Evolutionary conservation across 2,888 invertebrate genomes (phyloP).

Genomic region (Eudemis profundana): DNA sequence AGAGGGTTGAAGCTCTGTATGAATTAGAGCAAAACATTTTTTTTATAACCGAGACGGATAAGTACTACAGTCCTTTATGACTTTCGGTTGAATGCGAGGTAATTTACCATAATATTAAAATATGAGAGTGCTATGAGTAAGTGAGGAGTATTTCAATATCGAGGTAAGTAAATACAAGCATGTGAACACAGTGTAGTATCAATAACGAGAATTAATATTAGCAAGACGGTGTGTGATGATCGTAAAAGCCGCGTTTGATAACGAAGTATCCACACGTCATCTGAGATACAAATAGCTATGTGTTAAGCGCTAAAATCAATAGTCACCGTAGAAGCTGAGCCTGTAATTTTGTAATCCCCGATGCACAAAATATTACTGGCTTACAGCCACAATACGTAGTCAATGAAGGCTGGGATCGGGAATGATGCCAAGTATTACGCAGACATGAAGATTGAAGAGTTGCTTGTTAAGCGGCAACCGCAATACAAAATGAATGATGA

Average conservation of each 20-base stretch:
- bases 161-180: conserved; percentile 9
- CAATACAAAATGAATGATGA: conserved; percentile 57
- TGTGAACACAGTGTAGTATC: not conserved
- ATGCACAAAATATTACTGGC: conserved; percentile 71
- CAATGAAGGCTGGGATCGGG: conserved; percentile 63
- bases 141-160: conserved; percentile 30
- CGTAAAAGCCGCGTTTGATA: conserved; percentile 47
- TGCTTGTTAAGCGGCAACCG: conserved; percentile 65
- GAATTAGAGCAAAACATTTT: conserved; percentile 40
- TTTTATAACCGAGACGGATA: conserved; percentile 10
- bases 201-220: conserved; percentile 31
- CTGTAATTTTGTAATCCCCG: conserved; percentile 54
- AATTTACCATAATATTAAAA: conserved; percentile 30
- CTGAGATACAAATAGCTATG: conserved; percentile 41
- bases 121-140: conserved; percentile 1
- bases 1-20: conserved; percentile 37
- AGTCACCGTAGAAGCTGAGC: conserved; percentile 52
- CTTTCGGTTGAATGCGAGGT: conserved; percentile 14
- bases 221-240: conserved; percentile 42
- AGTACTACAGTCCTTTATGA: conserved; percentile 16
- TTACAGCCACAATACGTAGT: conserved; percentile 65
- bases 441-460: conserved; percentile 65
- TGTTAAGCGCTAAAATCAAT: conserved; percentile 54
- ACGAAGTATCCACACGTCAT: conserved; percentile 33
- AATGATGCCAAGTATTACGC: conserved; percentile 76